Conservation (phyloP, 2,113 vertebrate species). For the Corydoras sp. region DNA sequence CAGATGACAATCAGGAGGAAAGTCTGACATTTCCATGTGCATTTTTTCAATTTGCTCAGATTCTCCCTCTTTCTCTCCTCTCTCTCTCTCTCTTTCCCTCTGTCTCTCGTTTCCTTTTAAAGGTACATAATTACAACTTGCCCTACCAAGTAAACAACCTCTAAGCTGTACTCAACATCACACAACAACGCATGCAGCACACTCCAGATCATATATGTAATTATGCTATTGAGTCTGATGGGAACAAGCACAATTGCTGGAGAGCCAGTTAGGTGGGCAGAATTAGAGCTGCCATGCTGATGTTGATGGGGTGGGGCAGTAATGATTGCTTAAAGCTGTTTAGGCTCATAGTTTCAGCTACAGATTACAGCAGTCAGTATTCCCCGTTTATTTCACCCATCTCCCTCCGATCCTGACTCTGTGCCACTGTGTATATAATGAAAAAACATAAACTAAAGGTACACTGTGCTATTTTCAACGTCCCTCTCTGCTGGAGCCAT, state of each 20-base stretch:
- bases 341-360: constrained; percentile 29
- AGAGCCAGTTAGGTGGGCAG: constrained; percentile 37
- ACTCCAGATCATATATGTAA: constrained; percentile 47
- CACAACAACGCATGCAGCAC: constrained; percentile 39
- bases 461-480: constrained; percentile 34
- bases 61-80: constrained; percentile 10
- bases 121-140: constrained; percentile 39
- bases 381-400: constrained; percentile 8
- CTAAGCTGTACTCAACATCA: constrained; percentile 33
- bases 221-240: constrained; percentile 45
- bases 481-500: constrained; percentile 34
- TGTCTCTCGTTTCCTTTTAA: constrained; percentile 24
- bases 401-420: constrained; percentile 8
- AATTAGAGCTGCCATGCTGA: constrained; percentile 32
- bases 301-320: constrained; percentile 24
- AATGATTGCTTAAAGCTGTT: constrained; percentile 44
- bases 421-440: constrained; percentile 21
- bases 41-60: constrained; percentile 29
- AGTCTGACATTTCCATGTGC: constrained; percentile 29
- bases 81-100: constrained; percentile 1
- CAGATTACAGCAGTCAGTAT: constrained; percentile 34
- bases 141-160: constrained; percentile 44
- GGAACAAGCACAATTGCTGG: constrained; percentile 40
- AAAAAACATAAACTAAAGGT: constrained; percentile 29
- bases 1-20: constrained; percentile 32